Evolutionary conservation across 2,888 invertebrate species (phyloP).

Genomic region (Caenorhabditis wallacei): DNA sequence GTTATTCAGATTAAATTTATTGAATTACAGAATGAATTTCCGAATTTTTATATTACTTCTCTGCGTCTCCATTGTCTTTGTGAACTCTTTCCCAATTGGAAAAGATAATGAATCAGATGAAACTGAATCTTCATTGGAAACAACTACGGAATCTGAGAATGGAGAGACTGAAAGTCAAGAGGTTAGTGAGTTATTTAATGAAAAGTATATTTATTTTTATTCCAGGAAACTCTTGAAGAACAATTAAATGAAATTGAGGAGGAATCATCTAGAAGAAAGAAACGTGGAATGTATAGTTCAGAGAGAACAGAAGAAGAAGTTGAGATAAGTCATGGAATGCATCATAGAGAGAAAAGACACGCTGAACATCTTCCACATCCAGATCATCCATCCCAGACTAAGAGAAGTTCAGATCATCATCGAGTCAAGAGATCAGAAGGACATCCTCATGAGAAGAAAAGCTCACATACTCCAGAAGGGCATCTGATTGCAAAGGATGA

Average conservation of each 20-base stretch:
- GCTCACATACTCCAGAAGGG: slow-evolving; percentile 4
- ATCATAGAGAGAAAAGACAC: slow-evolving; percentile 48
- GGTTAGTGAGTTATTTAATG: neutral
- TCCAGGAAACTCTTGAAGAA: slow-evolving; percentile 38
- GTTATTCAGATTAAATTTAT: neutral
- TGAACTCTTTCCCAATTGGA: slow-evolving; percentile 55
- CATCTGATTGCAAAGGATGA: neutral
- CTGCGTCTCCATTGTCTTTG: slow-evolving; percentile 33
- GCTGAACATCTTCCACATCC: slow-evolving; percentile 49
- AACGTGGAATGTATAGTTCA: slow-evolving; percentile 57
- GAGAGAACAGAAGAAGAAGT: slow-evolving; percentile 55
- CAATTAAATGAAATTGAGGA: slow-evolving; percentile 52
- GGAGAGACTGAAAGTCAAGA: slow-evolving; percentile 29
- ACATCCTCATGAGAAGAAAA: slow-evolving; percentile 46
- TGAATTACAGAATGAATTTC: slow-evolving; percentile 29
- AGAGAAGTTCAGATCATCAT: slow-evolving; percentile 38
- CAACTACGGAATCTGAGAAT: slow-evolving; percentile 26
- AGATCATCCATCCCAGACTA: slow-evolving; percentile 27
- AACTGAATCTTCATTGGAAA: slow-evolving; percentile 14
- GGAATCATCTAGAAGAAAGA: slow-evolving; percentile 24
- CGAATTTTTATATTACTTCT: slow-evolving; percentile 19
- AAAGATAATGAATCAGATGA: slow-evolving; percentile 41
- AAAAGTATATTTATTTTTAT: neutral
- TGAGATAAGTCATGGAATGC: slow-evolving; percentile 45
- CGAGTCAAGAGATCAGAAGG: slow-evolving; percentile 39